Percentiles rank a stretch among this genome's conserved stretches.
phyloP scores from a whole-genome alignment of 2,888 invertebrate species.

The Nemapogon koenigi region DNA sequence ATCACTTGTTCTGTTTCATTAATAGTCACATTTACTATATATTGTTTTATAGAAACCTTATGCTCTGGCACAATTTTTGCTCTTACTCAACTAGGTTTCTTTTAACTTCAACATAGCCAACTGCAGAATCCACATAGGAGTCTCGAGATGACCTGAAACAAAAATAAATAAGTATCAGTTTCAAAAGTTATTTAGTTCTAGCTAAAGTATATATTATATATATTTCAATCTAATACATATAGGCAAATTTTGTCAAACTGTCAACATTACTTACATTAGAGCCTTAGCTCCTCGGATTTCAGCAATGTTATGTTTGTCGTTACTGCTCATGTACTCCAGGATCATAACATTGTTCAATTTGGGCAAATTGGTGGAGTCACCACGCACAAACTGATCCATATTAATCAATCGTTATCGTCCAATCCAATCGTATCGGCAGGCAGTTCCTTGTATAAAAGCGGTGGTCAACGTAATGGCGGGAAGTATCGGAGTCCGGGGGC shows the following conservation, averaged over 20 bases:
- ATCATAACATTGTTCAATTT: neutral
- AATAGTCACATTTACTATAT: neutral
- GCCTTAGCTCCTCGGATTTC: neutral
- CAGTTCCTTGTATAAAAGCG: too few relatives aligned
- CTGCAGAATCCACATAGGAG: neutral
- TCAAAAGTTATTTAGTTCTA: too few relatives aligned
- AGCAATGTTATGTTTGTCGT: neutral
- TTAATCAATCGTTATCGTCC: too few relatives aligned
- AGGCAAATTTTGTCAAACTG: too few relatives aligned
- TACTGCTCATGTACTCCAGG: neutral
- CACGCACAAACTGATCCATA: neutral
- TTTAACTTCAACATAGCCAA: neutral
- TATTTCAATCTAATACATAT: too few relatives aligned
- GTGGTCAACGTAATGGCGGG: too few relatives aligned
- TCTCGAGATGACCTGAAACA: neutral
- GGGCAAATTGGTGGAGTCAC: neutral
- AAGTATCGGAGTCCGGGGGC: too few relatives aligned
- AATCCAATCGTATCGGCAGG: too few relatives aligned
- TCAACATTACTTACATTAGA: conserved; percentile 1
- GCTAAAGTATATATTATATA: too few relatives aligned
- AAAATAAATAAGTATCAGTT: neutral
- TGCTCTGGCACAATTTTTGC: neutral
- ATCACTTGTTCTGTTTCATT: neutral
- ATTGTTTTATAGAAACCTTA: neutral
- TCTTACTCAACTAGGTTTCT: neutral